Base-by-base conservation (phyloP, 2,113 vertebrate species). In the Atractosteus spatula region DNA sequence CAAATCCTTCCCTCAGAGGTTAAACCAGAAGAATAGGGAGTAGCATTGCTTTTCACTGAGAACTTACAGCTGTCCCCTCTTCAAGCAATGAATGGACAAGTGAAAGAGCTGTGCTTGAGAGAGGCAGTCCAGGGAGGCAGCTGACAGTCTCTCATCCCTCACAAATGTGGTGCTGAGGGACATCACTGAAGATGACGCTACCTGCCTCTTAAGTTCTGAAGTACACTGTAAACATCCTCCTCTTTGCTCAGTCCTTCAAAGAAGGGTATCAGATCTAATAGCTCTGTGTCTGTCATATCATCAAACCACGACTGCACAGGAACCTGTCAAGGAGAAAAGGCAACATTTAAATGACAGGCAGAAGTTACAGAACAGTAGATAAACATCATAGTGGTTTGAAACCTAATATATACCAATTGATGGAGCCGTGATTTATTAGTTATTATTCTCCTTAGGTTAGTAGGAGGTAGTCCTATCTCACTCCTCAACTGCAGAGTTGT, bases 291-390 rank as follows among this genome's bases (percentile, higher is more conserved):
- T 0, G 92, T 88, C 96, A 98, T 94, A 92, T 99, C 96, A 64
- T 99, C 97, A 75, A 99, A 99, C 97, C 97, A 99, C 77, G 97
- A 99, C 89, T 98, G 96, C 81, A 99, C 97, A 42, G 97, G 97
- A 78, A 99, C 97, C 97, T 99, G 86, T 10, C 51, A 51, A 0
- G 3, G 66, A 55, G 56, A 1, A 2, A 65, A 44, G 29, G 7
- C 29, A 29, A 29, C 29, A 29, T 29, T 29, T 29, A 29, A 29
- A 29, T 29, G 29, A 29, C 29, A 29, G 29, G 29, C 29, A 29
- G 29, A 29, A 29, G 29, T 29, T 2, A 29, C 29, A 2, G 29
- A 29, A 29, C 29, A 29, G 29, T 29, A 29, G 29, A 29, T 29
- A 29, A 29, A 29, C 29, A 29, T 29, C 29, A 29, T 2, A 0